Evolutionary conservation across 2,113 vertebrate genomes (phyloP).

Genomic region (Nycticorax nycticorax): DNA sequence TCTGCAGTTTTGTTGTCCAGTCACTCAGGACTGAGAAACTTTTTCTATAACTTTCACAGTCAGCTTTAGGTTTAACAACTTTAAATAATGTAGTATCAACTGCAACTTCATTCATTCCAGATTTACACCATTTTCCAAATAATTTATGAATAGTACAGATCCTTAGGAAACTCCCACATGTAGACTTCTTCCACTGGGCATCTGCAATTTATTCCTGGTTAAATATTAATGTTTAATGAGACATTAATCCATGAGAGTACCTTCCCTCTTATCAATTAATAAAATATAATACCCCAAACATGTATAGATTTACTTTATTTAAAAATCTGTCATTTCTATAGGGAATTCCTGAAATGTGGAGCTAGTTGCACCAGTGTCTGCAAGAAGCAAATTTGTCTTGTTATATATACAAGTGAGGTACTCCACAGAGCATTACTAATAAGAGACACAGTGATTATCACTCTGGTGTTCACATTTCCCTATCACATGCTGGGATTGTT

Average conservation of each 20-base stretch:
- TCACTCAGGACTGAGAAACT: neutral
- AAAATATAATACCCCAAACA: neutral
- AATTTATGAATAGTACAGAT: neutral
- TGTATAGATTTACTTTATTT: neutral
- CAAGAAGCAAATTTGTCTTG: neutral
- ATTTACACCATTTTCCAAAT: neutral
- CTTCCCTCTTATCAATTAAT: neutral
- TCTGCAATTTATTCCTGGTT: neutral
- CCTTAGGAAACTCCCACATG: neutral
- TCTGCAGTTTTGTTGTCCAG: neutral
- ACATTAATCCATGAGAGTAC: neutral
- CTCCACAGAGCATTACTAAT: conserved; percentile 31
- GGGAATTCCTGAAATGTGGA: neutral
- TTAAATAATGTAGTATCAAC: neutral
- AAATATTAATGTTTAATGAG: neutral
- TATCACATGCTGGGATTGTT: conserved; percentile 3
- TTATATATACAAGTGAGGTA: neutral
- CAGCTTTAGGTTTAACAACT: neutral
- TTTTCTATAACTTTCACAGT: neutral
- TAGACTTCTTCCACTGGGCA: neutral
- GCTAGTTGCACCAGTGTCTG: neutral
- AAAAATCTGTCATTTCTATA: neutral
- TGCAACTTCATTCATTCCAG: neutral
- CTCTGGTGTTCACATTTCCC: conserved; percentile 4
- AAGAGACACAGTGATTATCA: conserved; percentile 38